Conservation (phyloP, 2,797 vertebrate species). For the Loris lydekkerianus region DNA sequence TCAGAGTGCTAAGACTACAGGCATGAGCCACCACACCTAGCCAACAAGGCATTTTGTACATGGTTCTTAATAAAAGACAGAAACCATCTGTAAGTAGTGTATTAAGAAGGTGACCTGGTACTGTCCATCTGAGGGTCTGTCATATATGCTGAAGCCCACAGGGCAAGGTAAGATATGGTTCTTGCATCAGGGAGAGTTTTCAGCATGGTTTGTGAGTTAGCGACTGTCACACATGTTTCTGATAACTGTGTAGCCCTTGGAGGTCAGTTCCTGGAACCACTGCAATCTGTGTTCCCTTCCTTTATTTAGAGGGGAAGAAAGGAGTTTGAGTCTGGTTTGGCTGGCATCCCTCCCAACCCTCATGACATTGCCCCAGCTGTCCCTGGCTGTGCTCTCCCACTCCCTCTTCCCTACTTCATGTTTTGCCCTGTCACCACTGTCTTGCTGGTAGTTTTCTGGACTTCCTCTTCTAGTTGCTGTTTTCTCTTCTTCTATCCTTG, state of each 20-base stretch:
- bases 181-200: not conserved
- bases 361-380: too few species aligned
- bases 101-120: not conserved
- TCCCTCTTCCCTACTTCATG: not conserved
- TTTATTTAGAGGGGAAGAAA: not conserved
- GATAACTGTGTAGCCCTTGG: not conserved
- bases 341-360: accelerated
- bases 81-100: not conserved
- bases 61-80: not conserved
- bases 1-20: too few species aligned
- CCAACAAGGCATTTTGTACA: not conserved
- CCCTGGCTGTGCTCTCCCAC: not conserved
- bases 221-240: not conserved
- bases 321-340: not conserved
- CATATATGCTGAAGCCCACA: not conserved
- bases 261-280: not conserved
- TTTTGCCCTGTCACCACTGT: not conserved
- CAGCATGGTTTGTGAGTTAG: not conserved
- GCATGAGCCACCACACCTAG: too few species aligned
- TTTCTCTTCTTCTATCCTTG: not conserved
- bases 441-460: not conserved
- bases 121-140: not conserved
- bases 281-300: not conserved
- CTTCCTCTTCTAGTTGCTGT: not conserved
- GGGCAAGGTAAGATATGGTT: not conserved